Evolutionary conservation across 1,140 invertebrate species (phyloP).

Genomic region (Achroia grisella): DNA sequence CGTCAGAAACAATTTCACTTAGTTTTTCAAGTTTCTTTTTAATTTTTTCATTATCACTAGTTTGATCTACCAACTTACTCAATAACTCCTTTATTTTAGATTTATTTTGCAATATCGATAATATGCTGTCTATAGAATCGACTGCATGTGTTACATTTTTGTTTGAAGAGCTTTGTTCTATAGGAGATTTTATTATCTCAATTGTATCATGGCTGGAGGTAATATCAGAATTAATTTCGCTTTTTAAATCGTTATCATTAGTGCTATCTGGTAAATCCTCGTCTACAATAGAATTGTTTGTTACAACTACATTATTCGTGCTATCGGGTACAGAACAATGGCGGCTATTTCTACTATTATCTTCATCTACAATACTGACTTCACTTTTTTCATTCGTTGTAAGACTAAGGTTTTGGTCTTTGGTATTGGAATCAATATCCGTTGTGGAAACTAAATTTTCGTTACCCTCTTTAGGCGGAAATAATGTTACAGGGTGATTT

Average conservation of each 20-base stretch:
- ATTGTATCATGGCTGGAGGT: constrained; percentile 32
- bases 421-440: not conserved
- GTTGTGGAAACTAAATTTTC: not conserved
- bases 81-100: constrained; percentile 56
- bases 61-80: constrained; percentile 35
- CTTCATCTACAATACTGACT: too few relatives aligned
- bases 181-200: constrained; percentile 14
- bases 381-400: too few relatives aligned
- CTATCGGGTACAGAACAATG: constrained; percentile 38
- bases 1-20: constrained; percentile 57
- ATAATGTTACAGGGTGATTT: too few relatives aligned
- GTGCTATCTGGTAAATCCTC: constrained; percentile 39
- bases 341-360: too few relatives aligned
- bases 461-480: not conserved
- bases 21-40: constrained; percentile 58
- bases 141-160: constrained; percentile 15
- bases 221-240: constrained; percentile 38
- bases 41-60: constrained; percentile 51
- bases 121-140: constrained; percentile 40
- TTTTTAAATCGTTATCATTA: constrained; percentile 24
- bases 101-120: constrained; percentile 60
- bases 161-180: constrained; percentile 12
- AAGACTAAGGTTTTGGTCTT: too few relatives aligned
- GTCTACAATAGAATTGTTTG: constrained; percentile 8
- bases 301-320: constrained; percentile 23